Percentiles rank a stretch among this genome's conserved stretches.
phyloP scores from a whole-genome alignment of 2,888 invertebrate species.

The Timandra comae region DNA sequence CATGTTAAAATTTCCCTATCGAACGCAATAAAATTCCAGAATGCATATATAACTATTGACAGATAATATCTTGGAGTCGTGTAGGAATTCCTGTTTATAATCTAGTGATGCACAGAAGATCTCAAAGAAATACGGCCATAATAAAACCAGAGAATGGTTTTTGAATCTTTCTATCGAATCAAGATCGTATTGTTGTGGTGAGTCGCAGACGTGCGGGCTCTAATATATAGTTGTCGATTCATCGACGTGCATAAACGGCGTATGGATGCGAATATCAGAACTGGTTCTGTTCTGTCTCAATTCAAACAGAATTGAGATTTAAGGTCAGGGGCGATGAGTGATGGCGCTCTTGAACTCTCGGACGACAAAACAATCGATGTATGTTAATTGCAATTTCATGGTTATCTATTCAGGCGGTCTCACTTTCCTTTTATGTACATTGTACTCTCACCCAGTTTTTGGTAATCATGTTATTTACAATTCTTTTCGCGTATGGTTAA shows the following conservation, averaged over 20 bases:
- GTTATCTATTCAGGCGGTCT: slow-evolving; percentile 49
- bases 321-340: slow-evolving; percentile 33
- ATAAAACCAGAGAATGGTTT: slow-evolving; percentile 41
- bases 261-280: slow-evolving; percentile 17
- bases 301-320: slow-evolving; percentile 24
- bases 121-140: slow-evolving; percentile 32
- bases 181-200: slow-evolving; percentile 34
- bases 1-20: slow-evolving; percentile 5
- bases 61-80: slow-evolving; percentile 27
- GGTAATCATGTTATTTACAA: background rate
- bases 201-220: slow-evolving; percentile 20
- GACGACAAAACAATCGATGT: slow-evolving; percentile 50
- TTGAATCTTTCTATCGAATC: slow-evolving; percentile 40
- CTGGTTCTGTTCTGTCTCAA: slow-evolving; percentile 17
- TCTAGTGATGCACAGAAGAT: slow-evolving; percentile 21
- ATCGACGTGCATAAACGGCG: slow-evolving; percentile 20
- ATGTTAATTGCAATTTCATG: slow-evolving; percentile 50
- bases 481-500: too few relatives aligned
- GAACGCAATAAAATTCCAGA: slow-evolving; percentile 21
- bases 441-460: slow-evolving; percentile 19
- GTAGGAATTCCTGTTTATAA: slow-evolving; percentile 24
- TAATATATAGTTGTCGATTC: slow-evolving; percentile 39
- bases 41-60: slow-evolving; percentile 25
- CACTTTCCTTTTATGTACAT: slow-evolving; percentile 46
- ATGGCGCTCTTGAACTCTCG: slow-evolving; percentile 27